Conservation (phyloP, 1,140 invertebrate genomes). For the Thalassaphorura encarpata region DNA sequence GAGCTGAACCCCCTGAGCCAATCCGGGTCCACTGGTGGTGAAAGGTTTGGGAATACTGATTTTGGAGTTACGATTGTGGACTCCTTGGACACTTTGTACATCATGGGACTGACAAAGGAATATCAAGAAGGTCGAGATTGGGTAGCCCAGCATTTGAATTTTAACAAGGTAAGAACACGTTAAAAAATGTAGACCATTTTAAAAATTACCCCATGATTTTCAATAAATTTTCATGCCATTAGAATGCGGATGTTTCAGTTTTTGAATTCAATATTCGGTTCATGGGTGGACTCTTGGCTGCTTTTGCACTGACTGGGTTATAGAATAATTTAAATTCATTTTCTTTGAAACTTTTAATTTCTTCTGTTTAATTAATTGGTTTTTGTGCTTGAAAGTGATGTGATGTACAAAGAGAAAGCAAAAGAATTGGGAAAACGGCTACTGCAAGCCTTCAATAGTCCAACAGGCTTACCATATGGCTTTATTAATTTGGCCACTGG, state of each 20-base stretch:
- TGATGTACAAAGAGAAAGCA: slow-evolving; percentile 33
- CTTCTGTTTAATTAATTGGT: too few species aligned
- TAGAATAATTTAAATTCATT: too few species aligned
- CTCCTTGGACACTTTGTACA: slow-evolving; percentile 45
- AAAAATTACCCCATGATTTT: too few species aligned
- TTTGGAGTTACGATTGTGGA: slow-evolving; percentile 48
- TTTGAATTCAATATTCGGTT: slow-evolving; percentile 98
- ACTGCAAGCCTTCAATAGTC: slow-evolving; percentile 93
- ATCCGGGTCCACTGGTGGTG: slow-evolving; percentile 67
- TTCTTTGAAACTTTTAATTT: too few species aligned
- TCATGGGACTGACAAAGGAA: slow-evolving; percentile 44
- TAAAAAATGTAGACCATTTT: neutral
- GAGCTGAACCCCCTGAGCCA: slow-evolving; percentile 86
- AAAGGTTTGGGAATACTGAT: slow-evolving; percentile 78
- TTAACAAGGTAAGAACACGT: slow-evolving; percentile 48
- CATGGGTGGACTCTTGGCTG: slow-evolving; percentile 45
- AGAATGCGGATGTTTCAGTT: slow-evolving; percentile 79
- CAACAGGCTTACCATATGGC: slow-evolving; percentile 90
- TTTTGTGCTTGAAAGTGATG: too few species aligned
- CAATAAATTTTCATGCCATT: neutral
- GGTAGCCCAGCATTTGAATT: slow-evolving; percentile 69
- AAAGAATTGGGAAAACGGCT: slow-evolving; percentile 81
- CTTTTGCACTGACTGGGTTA: slow-evolving; percentile 45
- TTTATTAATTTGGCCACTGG: slow-evolving; percentile 61
- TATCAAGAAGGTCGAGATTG: slow-evolving; percentile 43